Evolutionary conservation across 2,797 vertebrate species (phyloP), one percentile per base, ranked within the genome.

Genomic region (Rhyacichthys aspro): DNA sequence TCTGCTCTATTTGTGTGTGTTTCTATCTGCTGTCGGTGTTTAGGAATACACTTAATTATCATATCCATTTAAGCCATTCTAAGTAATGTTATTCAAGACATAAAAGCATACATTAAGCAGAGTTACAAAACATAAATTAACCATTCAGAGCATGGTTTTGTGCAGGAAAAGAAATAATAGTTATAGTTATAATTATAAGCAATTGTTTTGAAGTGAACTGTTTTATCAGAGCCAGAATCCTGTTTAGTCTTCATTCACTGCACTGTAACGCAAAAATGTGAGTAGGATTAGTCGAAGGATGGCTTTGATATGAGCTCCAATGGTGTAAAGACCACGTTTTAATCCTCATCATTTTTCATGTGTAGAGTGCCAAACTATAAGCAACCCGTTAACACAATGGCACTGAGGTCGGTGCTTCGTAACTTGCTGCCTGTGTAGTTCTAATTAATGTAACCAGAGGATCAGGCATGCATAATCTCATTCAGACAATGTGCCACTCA

Each of bases 11-110:
- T 12, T 47, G 39, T 39, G 19, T 37, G 32, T 38, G 44, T 28
- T 28, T 54, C 45, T 57, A 48, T 69, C 60, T 69, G 46, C 34
- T 15, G 52, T 43, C 11, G 43, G 43, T 56, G 38, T 54, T 34
- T 41, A 6, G 3, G 23, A 28, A 28, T 28, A 28, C 23, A 28
- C 23, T 28, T 50, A 36, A 53, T 55, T n/a, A 56, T 43, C 11
- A 39, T 39, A 14, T 50, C 33, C 7, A 41, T 41, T 41, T 12
- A 41, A 14, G 6, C 39, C 39, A 14, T n/a, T 41, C 12, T 14
- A 12, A 2, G 39, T 41, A 1, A 5, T 37, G 11, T 11, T 11
- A 37, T 37, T 37, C 11, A 5, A 37, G 1, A 11, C 3, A 37
- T 37, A 11, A 37, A 37, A 37, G 36, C 36, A 37, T 7, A 37